Percentiles rank a stretch among this genome's conserved stretches.
These are phyloP conservation scores for Dendrocincla tyrannina DNA, from an alignment of 2,797 vertebrate species.

Conservation along the genomic window DNA sequence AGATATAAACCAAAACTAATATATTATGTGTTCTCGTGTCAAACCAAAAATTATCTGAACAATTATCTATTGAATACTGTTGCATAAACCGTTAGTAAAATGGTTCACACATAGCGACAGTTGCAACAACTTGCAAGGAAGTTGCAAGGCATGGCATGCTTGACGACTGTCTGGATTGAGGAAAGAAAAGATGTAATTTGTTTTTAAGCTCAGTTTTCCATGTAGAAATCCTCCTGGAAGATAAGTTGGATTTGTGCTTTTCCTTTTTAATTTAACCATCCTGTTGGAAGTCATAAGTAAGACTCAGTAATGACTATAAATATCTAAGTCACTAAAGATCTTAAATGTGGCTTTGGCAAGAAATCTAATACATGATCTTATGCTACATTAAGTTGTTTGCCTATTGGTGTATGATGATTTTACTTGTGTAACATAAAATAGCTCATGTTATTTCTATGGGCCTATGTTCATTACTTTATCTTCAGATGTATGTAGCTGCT, in stretches of 20 bases:
- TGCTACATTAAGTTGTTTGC: background rate
- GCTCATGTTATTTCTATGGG: background rate
- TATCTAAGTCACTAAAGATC: background rate
- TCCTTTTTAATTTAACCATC: background rate
- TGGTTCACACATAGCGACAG: background rate
- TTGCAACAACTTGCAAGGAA: background rate
- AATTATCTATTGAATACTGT: background rate
- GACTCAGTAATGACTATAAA: background rate
- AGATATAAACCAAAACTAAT: background rate
- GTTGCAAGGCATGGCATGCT: background rate
- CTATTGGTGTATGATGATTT: background rate
- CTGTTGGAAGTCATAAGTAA: background rate
- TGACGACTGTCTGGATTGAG: background rate
- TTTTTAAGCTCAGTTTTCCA: background rate
- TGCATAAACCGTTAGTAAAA: background rate
- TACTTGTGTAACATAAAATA: background rate
- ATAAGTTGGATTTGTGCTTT: background rate
- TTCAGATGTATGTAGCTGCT: background rate
- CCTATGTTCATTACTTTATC: background rate
- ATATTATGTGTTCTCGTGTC: background rate
- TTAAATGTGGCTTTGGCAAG: background rate
- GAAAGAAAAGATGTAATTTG: background rate
- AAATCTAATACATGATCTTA: background rate
- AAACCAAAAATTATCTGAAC: background rate
- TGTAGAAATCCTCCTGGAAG: background rate